Conservation (phyloP, 1,140 invertebrate species). For the Habropoda laboriosa region DNA sequence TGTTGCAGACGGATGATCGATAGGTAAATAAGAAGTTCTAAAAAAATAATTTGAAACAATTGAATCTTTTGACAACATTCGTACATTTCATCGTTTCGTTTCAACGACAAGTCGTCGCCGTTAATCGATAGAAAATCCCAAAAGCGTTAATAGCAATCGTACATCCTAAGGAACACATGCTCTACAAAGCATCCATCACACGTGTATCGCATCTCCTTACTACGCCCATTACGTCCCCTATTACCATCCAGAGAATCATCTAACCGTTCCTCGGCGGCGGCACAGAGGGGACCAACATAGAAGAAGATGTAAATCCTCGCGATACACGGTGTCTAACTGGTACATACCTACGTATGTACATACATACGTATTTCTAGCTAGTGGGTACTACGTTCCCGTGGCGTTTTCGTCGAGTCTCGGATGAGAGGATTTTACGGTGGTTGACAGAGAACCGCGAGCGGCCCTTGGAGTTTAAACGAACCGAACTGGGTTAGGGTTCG, state of each 20-base stretch:
- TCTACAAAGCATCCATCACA: neutral
- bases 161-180: neutral
- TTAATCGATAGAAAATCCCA: too few species aligned
- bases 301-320: conserved; percentile 18
- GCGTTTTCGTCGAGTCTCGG: conserved; percentile 36
- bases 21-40: too few species aligned
- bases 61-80: too few species aligned
- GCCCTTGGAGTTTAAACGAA: conserved; percentile 65
- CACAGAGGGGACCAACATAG: neutral
- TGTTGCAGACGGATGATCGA: too few species aligned
- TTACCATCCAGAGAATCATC: neutral
- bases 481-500: conserved; percentile 64
- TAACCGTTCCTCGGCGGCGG: neutral
- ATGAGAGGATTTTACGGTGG: conserved; percentile 61
- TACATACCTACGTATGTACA: too few species aligned
- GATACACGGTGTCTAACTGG: conserved; percentile 7
- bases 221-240: neutral
- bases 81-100: too few species aligned
- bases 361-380: neutral
- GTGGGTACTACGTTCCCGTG: neutral
- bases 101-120: too few species aligned
- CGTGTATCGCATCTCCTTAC: neutral
- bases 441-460: conserved; percentile 45
- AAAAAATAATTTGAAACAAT: too few species aligned
- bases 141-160: neutral